Conservation (phyloP, 2,797 vertebrate species). For the Eptatretus atami region DNA sequence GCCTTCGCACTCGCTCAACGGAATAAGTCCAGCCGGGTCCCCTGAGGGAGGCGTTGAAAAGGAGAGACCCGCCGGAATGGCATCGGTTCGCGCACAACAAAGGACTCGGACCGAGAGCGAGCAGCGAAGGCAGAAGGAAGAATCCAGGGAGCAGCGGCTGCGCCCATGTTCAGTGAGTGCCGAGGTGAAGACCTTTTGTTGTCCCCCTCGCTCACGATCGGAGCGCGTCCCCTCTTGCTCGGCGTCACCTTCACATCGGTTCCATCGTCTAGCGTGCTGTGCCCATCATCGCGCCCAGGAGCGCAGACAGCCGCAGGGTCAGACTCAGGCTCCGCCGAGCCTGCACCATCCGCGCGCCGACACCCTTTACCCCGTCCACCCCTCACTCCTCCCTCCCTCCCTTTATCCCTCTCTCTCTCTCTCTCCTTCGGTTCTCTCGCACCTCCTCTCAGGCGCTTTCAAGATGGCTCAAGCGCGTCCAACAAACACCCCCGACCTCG, state of each 20-base stretch:
- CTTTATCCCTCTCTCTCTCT: slow-evolving; percentile 9
- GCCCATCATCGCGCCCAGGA: not conserved
- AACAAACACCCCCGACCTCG: slow-evolving; percentile 10
- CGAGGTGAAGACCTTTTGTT: too few species aligned
- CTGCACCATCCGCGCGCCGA: slow-evolving; percentile 9
- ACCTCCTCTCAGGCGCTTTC: slow-evolving; percentile 18
- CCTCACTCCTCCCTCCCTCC: slow-evolving; percentile 12
- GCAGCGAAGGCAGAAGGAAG: too few species aligned
- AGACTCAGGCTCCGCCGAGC: slow-evolving; percentile 8
- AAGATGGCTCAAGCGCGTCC: slow-evolving; percentile 11
- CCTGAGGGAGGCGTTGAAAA: too few species aligned
- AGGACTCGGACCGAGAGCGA: too few species aligned
- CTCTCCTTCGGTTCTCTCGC: slow-evolving; percentile 13
- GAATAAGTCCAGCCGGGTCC: too few species aligned
- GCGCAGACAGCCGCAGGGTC: not conserved
- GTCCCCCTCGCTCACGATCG: too few species aligned
- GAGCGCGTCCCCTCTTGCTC: too few species aligned
- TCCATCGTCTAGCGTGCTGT: slow-evolving; percentile 3
- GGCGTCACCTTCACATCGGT: not conserved
- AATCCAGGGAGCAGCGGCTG: too few species aligned
- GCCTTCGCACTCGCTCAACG: not conserved
- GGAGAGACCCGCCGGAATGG: too few species aligned
- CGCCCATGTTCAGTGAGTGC: too few species aligned
- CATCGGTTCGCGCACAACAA: too few species aligned
- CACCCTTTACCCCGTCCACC: slow-evolving; percentile 12